These are phyloP conservation scores for Dolichallabes microphthalmus DNA, from an alignment of 2,113 vertebrate species.

Conservation along the genomic window DNA sequence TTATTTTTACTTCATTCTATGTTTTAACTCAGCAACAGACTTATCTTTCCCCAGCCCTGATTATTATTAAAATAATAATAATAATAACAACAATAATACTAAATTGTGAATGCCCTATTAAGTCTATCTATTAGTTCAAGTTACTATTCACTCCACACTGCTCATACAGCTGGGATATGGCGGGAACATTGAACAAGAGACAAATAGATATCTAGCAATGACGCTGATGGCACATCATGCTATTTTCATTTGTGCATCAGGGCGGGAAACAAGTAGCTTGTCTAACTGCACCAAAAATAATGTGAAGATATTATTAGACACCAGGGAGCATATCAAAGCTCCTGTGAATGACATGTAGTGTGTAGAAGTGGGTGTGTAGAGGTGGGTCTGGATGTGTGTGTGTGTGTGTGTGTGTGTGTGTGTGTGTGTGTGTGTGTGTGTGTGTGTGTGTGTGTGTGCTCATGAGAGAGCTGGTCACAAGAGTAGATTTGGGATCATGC, in stretches of 20 bases:
- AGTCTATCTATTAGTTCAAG: slow-evolving; percentile 13
- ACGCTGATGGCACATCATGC: background rate
- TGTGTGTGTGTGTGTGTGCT: background rate
- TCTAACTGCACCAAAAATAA: slow-evolving; percentile 13
- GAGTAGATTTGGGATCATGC: background rate
- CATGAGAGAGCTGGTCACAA: background rate
- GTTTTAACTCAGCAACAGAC: background rate
- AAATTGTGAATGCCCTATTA: background rate
- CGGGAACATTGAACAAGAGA: background rate
- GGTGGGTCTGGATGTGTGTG: background rate
- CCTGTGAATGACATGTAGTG: background rate
- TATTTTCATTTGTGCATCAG: background rate
- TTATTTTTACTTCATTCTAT: slow-evolving; percentile 26
- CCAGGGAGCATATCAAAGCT: background rate
- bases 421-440: background rate
- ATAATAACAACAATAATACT: slow-evolving; percentile 2
- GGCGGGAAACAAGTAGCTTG: background rate
- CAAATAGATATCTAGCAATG: background rate
- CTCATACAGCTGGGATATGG: background rate
- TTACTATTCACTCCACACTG: background rate
- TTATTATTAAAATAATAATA: background rate
- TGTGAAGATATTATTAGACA: slow-evolving; percentile 19
- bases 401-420: background rate
- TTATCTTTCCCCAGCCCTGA: background rate
- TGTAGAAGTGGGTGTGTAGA: background rate